A percentile compares a stretch with the other conserved stretches of the same genome.
Evolutionary conservation across 2,113 vertebrate genomes (phyloP).

Genomic region (Vicugna pacos): DNA sequence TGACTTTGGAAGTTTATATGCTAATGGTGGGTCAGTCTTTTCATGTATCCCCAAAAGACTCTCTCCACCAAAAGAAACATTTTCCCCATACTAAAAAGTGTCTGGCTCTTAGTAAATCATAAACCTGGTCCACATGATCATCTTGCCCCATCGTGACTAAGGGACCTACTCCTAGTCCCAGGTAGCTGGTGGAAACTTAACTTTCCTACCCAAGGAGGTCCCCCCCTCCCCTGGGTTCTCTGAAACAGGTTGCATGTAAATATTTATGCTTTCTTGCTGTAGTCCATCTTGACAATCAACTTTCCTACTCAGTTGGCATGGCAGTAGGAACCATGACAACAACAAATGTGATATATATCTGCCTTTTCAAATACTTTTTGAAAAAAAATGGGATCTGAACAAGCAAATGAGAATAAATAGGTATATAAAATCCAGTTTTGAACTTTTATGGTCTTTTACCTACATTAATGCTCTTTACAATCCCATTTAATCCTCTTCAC

Average conservation of each 20-base stretch:
- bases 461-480: background rate
- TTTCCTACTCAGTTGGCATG: constrained; percentile 2
- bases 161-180: background rate
- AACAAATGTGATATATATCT: background rate
- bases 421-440: background rate
- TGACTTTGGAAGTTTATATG: background rate
- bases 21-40: background rate
- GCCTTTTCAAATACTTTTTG: background rate
- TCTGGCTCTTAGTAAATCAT: background rate
- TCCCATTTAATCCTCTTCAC: background rate
- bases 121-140: background rate
- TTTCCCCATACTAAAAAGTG: background rate
- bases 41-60: background rate
- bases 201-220: background rate
- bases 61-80: background rate
- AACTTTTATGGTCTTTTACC: background rate
- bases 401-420: background rate
- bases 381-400: background rate
- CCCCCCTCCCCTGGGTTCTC: background rate
- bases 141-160: background rate
- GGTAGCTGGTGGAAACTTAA: background rate
- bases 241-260: background rate
- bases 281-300: background rate
- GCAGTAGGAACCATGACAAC: constrained; percentile 41
- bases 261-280: background rate